These are phyloP conservation scores for Palaemon carinicauda DNA, from an alignment of 1,140 invertebrate species.

Conservation along the genomic window DNA sequence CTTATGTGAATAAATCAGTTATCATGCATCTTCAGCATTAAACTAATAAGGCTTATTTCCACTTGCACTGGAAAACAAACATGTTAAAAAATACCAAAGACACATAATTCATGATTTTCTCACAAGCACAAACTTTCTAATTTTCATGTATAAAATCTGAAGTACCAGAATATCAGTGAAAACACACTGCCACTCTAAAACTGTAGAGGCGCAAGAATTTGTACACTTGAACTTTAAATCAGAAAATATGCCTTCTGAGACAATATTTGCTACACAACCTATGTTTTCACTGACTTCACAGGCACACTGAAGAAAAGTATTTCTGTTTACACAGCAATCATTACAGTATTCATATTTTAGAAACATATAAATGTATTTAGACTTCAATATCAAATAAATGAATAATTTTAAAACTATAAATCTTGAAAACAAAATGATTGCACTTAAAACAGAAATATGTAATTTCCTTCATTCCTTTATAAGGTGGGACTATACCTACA, in stretches of 20 bases:
- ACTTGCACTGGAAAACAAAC: slow-evolving; percentile 42
- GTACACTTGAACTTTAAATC: slow-evolving; percentile 45
- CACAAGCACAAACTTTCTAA: slow-evolving; percentile 42
- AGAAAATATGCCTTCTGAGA: slow-evolving; percentile 55
- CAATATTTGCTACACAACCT: slow-evolving; percentile 50
- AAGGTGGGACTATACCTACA: slow-evolving; percentile 41
- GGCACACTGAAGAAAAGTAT: slow-evolving; percentile 35
- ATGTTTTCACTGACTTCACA: slow-evolving; percentile 53
- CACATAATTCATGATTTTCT: slow-evolving; percentile 43
- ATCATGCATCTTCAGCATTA: slow-evolving; percentile 43
- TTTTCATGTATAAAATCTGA: slow-evolving; percentile 51
- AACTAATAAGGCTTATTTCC: slow-evolving; percentile 45
- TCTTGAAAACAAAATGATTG: slow-evolving; percentile 17
- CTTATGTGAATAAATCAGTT: slow-evolving; percentile 26
- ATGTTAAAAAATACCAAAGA: slow-evolving; percentile 40
- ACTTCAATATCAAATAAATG: not conserved
- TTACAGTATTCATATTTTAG: slow-evolving; percentile 15
- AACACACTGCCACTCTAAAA: slow-evolving; percentile 35
- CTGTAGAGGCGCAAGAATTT: slow-evolving; percentile 43
- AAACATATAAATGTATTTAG: not conserved
- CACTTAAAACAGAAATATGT: not conserved
- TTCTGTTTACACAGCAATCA: slow-evolving; percentile 5
- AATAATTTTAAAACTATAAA: not conserved
- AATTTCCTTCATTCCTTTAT: slow-evolving; percentile 37
- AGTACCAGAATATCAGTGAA: slow-evolving; percentile 51